A percentile compares a stretch with the other conserved stretches of the same genome.
These are phyloP conservation scores for Oreocharis arfaki DNA, from an alignment of 2,113 vertebrate genomes.

Conservation along the genomic window DNA sequence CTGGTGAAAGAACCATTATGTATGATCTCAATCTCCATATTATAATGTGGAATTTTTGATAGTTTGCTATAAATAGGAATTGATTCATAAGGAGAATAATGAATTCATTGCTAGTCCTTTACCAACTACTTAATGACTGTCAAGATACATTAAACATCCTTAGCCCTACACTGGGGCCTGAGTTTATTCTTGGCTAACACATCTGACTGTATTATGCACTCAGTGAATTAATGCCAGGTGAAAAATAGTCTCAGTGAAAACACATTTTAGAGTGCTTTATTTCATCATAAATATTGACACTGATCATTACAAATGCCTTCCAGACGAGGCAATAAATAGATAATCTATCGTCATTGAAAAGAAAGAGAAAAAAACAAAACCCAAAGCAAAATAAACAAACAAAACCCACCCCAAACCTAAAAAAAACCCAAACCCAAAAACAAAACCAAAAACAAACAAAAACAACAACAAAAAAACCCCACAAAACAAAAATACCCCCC, in stretches of 20 bases:
- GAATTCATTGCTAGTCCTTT: conserved; percentile 35
- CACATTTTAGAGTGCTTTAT: conserved; percentile 1
- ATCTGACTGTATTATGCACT: background rate
- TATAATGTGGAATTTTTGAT: conserved; percentile 8
- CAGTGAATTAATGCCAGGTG: background rate
- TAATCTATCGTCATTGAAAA: background rate
- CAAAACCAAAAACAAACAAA: no score
- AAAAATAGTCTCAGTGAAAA: conserved; percentile 8
- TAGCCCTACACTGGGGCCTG: background rate
- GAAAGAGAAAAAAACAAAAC: background rate
- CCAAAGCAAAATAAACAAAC: background rate
- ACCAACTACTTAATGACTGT: conserved; percentile 36
- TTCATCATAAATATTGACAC: conserved; percentile 30
- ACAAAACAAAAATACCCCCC: background rate
- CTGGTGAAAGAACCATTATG: conserved; percentile 43
- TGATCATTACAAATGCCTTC: conserved; percentile 5
- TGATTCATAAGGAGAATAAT: conserved; percentile 36
- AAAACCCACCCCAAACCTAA: background rate
- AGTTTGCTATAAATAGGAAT: conserved; percentile 45
- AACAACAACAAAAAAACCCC: background rate
- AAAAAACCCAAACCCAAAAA: background rate
- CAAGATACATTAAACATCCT: conserved; percentile 40
- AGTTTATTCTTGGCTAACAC: conserved; percentile 7
- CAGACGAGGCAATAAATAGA: background rate
- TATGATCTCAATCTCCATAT: conserved; percentile 22